Percentiles rank a stretch among this genome's conserved stretches.
These are phyloP conservation scores for Alethe diademata DNA, from an alignment of 2,113 vertebrate genomes.

Conservation along the genomic window DNA sequence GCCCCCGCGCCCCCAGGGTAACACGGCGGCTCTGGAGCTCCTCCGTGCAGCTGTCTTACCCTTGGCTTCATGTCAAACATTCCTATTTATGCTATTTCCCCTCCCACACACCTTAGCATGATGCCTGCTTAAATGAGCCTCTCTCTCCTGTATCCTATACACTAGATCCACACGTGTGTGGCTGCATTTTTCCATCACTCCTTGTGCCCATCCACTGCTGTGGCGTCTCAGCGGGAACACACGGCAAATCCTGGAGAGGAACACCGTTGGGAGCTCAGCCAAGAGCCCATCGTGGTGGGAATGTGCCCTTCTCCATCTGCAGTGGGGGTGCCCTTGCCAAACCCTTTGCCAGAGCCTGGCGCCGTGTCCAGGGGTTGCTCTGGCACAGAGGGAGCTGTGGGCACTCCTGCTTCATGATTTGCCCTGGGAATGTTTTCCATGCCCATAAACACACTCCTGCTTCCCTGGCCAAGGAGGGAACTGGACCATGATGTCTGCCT, in stretches of 20 bases:
- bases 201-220: not conserved
- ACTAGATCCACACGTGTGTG: fast-evolving
- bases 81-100: conserved; percentile 53
- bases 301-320: not conserved
- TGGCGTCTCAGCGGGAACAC: fast-evolving
- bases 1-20: not conserved
- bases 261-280: fast-evolving
- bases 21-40: not conserved
- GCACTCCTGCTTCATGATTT: fast-evolving
- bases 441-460: fast-evolving
- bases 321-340: fast-evolving
- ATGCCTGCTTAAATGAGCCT: not conserved
- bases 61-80: conserved; percentile 55
- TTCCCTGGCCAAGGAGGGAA: not conserved
- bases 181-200: not conserved
- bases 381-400: fast-evolving
- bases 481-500: fast-evolving
- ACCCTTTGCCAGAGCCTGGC: fast-evolving
- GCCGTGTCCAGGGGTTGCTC: fast-evolving
- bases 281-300: fast-evolving
- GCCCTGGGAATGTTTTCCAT: not conserved
- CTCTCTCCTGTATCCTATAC: not conserved
- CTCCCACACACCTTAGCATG: conserved; percentile 51
- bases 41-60: conserved; percentile 27
- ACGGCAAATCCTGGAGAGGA: fast-evolving